These are phyloP conservation scores for Megastigmus dorsalis DNA, from an alignment of 2,888 invertebrate species.

Conservation along the genomic window DNA sequence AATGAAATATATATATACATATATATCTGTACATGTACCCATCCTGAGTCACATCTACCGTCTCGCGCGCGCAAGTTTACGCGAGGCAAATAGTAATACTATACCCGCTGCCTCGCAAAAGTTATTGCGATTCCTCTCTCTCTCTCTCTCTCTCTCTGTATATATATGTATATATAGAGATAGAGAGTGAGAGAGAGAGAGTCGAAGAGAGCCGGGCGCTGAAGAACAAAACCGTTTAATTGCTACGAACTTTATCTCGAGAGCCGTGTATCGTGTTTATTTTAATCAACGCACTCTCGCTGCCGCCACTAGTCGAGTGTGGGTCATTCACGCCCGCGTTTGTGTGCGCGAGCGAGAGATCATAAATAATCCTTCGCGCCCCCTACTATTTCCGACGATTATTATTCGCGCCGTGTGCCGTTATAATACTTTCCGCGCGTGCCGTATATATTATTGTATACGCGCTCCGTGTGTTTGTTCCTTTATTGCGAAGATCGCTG, in stretches of 20 bases:
- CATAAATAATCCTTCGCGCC: slow-evolving; percentile 41
- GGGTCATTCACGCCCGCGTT: not conserved
- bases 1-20: too few species aligned
- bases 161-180: too few species aligned
- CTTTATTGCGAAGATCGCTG: too few species aligned
- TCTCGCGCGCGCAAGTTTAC: slow-evolving; percentile 25
- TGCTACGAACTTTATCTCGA: slow-evolving; percentile 34
- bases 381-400: not conserved
- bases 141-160: too few species aligned
- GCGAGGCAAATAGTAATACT: slow-evolving; percentile 19
- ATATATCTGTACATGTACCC: not conserved
- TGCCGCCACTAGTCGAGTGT: too few species aligned
- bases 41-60: not conserved
- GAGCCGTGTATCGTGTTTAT: slow-evolving; percentile 27
- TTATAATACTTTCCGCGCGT: too few species aligned
- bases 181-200: too few species aligned
- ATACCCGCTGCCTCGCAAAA: too few species aligned
- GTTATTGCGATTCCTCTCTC: too few species aligned
- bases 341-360: not conserved
- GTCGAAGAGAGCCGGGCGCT: too few species aligned
- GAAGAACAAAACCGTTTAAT: slow-evolving; percentile 41
- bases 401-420: slow-evolving; percentile 9
- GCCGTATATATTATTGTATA: too few species aligned
- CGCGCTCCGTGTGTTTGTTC: too few species aligned
- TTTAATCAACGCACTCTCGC: slow-evolving; percentile 49